Conservation (phyloP, 2,797 vertebrate species). For the Muraenolepis orangiensis region DNA sequence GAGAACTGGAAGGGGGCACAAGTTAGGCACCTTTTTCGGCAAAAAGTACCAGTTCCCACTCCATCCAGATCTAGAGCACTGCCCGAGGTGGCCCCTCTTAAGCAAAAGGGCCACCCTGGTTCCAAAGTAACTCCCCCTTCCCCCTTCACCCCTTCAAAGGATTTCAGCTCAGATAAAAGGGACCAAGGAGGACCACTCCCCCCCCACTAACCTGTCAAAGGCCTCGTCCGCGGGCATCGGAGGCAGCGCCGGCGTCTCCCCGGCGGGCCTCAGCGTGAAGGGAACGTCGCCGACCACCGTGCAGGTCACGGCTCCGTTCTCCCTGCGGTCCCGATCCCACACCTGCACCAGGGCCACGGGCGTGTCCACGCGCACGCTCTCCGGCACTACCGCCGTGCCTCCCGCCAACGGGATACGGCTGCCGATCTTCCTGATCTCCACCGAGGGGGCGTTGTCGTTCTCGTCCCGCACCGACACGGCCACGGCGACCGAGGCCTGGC, state of each 20-base stretch:
- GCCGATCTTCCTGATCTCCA: constrained; percentile 94
- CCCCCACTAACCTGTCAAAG: constrained; percentile 74
- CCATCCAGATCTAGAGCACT: no score
- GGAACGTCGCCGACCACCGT: constrained; percentile 95
- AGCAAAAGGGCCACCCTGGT: no score
- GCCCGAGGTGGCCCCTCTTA: no score
- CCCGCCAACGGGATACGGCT: constrained; percentile 90
- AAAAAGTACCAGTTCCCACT: no score
- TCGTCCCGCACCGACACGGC: constrained; percentile 91
- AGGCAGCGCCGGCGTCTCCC: constrained; percentile 79
- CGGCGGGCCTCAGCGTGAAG: constrained; percentile 94
- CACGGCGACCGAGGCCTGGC: constrained; percentile 86
- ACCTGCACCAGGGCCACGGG: constrained; percentile 94
- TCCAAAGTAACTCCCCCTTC: no score
- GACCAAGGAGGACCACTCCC: no score
- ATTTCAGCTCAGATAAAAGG: no score
- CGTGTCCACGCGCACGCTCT: constrained; percentile 93
- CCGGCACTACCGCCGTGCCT: constrained; percentile 89
- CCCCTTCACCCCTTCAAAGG: no score
- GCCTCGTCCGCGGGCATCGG: constrained; percentile 76
- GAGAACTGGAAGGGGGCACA: no score
- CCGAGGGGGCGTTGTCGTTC: constrained; percentile 92
- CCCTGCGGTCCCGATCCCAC: constrained; percentile 91
- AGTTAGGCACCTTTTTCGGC: no score
- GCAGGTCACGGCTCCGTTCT: constrained; percentile 94